A percentile compares a stretch with the other conserved stretches of the same genome.
phyloP scores from a whole-genome alignment of 2,113 vertebrate species.

The Erinaceus europaeus region DNA sequence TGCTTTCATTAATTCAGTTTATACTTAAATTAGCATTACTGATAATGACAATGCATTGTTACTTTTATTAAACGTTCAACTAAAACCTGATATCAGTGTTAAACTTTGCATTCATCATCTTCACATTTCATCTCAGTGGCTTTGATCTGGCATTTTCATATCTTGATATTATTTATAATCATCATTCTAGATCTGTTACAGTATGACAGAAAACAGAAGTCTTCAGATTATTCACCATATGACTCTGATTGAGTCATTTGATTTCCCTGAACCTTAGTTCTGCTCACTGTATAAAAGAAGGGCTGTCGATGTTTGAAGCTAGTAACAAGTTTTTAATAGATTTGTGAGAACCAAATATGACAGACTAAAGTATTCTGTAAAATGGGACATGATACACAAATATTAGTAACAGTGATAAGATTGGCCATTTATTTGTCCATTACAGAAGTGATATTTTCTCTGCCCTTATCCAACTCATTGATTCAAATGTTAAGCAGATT shows the following conservation, averaged over 20 bases:
- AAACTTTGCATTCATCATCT: not conserved
- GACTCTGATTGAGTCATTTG: slow-evolving; percentile 35
- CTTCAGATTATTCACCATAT: slow-evolving; percentile 34
- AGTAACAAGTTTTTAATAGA: not conserved
- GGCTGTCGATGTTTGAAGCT: not conserved
- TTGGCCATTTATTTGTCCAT: not conserved
- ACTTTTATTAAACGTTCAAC: not conserved
- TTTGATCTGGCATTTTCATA: slow-evolving; percentile 5
- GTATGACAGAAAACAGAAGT: slow-evolving; percentile 60
- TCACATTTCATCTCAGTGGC: slow-evolving; percentile 7
- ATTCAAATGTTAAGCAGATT: slow-evolving; percentile 25
- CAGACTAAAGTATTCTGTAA: not conserved
- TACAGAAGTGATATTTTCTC: not conserved
- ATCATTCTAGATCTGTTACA: not conserved
- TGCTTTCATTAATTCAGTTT: not conserved
- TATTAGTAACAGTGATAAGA: not conserved
- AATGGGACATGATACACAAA: not conserved
- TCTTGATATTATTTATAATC: slow-evolving; percentile 38
- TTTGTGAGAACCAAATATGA: not conserved
- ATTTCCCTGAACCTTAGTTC: slow-evolving; percentile 42
- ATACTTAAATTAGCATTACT: not conserved
- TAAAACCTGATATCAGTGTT: not conserved
- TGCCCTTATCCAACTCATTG: not conserved
- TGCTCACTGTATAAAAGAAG: slow-evolving; percentile 8
- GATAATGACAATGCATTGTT: not conserved